A percentile compares a stretch with the other conserved stretches of the same genome.
phyloP scores from a whole-genome alignment of 2,113 vertebrate species.

The Muscicapa adusta region DNA sequence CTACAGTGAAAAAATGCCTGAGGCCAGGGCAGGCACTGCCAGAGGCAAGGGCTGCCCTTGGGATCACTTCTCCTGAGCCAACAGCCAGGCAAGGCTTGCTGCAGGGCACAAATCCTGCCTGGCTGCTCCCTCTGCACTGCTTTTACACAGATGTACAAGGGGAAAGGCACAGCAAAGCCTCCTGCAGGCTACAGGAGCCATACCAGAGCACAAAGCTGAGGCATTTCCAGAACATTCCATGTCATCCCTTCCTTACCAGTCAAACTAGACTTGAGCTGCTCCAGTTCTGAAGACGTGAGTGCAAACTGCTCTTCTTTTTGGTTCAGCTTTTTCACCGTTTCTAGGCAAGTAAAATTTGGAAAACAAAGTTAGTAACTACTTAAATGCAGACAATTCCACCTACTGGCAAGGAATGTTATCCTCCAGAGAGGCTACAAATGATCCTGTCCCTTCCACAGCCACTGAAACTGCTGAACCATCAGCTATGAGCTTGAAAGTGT shows the following conservation, averaged over 20 bases:
- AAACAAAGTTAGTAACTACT: neutral
- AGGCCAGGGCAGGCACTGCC: neutral
- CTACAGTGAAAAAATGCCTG: neutral
- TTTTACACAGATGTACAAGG: neutral
- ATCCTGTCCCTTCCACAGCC: neutral
- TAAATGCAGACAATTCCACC: neutral
- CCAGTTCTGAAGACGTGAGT: constrained; percentile 76
- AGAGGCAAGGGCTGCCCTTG: neutral
- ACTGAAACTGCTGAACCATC: neutral
- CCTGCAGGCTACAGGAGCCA: neutral
- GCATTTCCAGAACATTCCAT: neutral
- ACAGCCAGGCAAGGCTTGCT: neutral
- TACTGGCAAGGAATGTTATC: neutral
- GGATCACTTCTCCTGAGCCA: neutral
- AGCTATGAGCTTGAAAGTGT: neutral
- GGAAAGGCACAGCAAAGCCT: neutral
- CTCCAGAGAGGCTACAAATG: neutral
- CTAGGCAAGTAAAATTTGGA: constrained; percentile 69
- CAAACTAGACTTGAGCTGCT: constrained; percentile 76
- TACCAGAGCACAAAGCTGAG: neutral
- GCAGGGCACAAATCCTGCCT: neutral
- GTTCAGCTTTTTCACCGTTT: constrained; percentile 81
- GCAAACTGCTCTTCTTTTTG: constrained; percentile 85
- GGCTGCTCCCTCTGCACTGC: neutral
- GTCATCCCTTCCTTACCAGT: constrained; percentile 60